Evolutionary conservation across 2,113 vertebrate species (phyloP).

Genomic region (Clarias gariepinus): DNA sequence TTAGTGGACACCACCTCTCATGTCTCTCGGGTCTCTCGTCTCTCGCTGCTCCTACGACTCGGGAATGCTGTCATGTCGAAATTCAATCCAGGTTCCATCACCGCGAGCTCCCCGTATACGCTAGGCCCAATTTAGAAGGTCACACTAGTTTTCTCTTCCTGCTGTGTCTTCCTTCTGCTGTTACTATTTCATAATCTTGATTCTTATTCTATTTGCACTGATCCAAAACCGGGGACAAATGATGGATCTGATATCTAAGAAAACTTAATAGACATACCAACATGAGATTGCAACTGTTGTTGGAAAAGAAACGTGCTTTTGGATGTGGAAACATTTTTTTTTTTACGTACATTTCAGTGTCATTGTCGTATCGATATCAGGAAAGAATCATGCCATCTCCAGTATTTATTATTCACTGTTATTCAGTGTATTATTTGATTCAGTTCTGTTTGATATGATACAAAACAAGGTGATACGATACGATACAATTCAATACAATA

Average conservation of each 20-base stretch:
- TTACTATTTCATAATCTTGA: background rate
- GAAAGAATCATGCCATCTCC: background rate
- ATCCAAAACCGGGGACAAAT: background rate
- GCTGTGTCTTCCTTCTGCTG: conserved; percentile 1
- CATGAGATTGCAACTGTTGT: background rate
- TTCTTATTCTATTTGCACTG: background rate
- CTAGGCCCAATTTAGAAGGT: conserved; percentile 32
- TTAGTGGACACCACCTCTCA: conserved; percentile 41
- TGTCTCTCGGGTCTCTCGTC: conserved; percentile 52
- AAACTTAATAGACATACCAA: background rate
- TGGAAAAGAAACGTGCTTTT: background rate
- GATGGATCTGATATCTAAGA: background rate
- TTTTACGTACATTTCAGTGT: no score
- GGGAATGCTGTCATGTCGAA: conserved; percentile 75
- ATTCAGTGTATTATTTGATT: no score
- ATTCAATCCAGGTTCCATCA: conserved; percentile 67
- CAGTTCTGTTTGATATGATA: background rate
- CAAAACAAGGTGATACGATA: background rate
- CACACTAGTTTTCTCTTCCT: background rate
- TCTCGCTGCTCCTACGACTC: conserved; percentile 57
- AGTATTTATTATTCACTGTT: background rate
- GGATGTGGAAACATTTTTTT: background rate
- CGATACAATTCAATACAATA: background rate
- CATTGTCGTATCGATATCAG: background rate
- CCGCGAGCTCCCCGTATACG: conserved; percentile 40